phyloP scores from a whole-genome alignment of 2,797 vertebrate species.

The Tamandua tetradactyla region DNA sequence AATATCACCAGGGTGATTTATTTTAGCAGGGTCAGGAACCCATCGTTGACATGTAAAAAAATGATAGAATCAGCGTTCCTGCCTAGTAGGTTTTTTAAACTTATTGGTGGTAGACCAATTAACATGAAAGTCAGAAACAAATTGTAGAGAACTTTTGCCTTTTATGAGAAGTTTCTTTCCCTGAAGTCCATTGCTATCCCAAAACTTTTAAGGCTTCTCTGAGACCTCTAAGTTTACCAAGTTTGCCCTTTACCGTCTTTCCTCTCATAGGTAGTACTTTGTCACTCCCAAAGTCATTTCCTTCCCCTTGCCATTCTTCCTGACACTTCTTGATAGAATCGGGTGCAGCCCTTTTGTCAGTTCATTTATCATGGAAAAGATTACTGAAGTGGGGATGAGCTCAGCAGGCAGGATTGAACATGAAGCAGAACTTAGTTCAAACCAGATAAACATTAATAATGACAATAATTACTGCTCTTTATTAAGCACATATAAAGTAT shows the following conservation, averaged over 20 bases:
- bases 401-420: background rate
- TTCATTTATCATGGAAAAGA: slow-evolving; percentile 31
- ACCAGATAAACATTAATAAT: background rate
- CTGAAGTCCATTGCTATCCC: background rate
- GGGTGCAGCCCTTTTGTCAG: background rate
- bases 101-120: background rate
- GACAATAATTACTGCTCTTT: slow-evolving; percentile 21
- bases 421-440: background rate
- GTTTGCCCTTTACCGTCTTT: background rate
- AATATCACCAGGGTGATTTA: background rate
- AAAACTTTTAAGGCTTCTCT: background rate
- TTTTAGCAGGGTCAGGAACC: slow-evolving; percentile 19
- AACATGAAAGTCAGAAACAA: background rate
- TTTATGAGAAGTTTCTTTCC: slow-evolving; percentile 2
- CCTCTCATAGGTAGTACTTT: background rate
- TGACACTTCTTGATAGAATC: slow-evolving; percentile 5
- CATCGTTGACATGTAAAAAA: background rate
- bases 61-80: background rate
- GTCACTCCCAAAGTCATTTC: background rate
- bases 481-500: background rate
- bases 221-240: background rate
- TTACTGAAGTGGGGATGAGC: background rate
- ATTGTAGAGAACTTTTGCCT: background rate
- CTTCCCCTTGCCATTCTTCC: background rate
- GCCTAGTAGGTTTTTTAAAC: background rate